Percentiles rank a stretch among this genome's conserved stretches.
phyloP scores from a whole-genome alignment of 2,797 vertebrate species.

The Alauda arvensis region DNA sequence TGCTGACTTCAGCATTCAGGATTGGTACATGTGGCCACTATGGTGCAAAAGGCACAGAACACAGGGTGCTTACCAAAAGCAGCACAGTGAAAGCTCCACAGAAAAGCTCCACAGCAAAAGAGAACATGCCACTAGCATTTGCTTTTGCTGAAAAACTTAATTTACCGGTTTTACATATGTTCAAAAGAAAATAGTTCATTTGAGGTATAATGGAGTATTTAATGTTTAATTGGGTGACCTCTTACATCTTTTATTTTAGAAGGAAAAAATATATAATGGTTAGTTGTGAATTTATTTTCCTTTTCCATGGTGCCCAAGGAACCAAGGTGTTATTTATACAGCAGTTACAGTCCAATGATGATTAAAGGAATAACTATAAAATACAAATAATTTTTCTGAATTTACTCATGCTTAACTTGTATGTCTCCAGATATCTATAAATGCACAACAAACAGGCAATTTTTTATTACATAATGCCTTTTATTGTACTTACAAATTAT shows the following conservation, averaged over 20 bases:
- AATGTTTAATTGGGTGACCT: background rate
- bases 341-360: background rate
- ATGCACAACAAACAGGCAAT: background rate
- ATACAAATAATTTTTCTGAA: background rate
- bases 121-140: background rate
- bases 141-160: background rate
- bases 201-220: background rate
- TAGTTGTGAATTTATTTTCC: background rate
- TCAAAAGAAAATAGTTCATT: background rate
- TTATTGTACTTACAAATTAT: background rate
- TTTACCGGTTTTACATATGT: background rate
- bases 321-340: background rate
- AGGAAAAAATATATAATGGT: background rate
- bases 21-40: fast-evolving
- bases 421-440: background rate
- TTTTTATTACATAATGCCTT: background rate
- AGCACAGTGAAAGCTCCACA: background rate
- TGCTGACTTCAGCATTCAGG: background rate
- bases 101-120: background rate
- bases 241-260: background rate
- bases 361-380: background rate
- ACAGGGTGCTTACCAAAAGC: background rate
- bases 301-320: background rate
- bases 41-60: background rate
- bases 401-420: background rate